Evolutionary conservation across 1,140 invertebrate species (phyloP).

Genomic region (Arion vulgaris): DNA sequence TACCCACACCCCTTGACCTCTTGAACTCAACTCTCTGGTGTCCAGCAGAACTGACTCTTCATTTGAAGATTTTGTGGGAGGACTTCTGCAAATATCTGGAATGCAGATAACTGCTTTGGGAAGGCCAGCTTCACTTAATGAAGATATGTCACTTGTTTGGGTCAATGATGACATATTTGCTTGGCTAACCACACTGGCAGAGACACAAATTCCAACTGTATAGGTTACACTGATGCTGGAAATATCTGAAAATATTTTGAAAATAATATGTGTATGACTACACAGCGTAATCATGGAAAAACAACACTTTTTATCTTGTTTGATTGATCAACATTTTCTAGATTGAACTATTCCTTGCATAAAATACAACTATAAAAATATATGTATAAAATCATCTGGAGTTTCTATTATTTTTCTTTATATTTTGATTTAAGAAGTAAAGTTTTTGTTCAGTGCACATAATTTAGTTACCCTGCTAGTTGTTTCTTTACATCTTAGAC

Average conservation of each 20-base stretch:
- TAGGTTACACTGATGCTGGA: background rate
- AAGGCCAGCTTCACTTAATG: slow-evolving; percentile 1
- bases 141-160: background rate
- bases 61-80: background rate
- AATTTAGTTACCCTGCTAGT: too few relatives aligned
- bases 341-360: too few relatives aligned
- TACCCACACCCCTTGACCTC: background rate
- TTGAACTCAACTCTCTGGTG: background rate
- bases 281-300: background rate
- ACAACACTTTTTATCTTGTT: too few relatives aligned
- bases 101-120: slow-evolving; percentile 35
- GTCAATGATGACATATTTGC: slow-evolving; percentile 6
- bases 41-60: background rate
- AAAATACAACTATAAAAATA: too few relatives aligned
- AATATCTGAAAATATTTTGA: background rate
- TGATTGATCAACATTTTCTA: too few relatives aligned
- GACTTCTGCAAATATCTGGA: slow-evolving; percentile 33
- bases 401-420: too few relatives aligned
- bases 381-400: too few relatives aligned
- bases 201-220: background rate
- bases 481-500: too few relatives aligned
- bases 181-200: background rate
- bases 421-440: too few relatives aligned
- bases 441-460: too few relatives aligned
- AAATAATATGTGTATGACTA: background rate